phyloP scores from a whole-genome alignment of 1,140 invertebrate genomes.

The Aphaenogaster rudis region DNA sequence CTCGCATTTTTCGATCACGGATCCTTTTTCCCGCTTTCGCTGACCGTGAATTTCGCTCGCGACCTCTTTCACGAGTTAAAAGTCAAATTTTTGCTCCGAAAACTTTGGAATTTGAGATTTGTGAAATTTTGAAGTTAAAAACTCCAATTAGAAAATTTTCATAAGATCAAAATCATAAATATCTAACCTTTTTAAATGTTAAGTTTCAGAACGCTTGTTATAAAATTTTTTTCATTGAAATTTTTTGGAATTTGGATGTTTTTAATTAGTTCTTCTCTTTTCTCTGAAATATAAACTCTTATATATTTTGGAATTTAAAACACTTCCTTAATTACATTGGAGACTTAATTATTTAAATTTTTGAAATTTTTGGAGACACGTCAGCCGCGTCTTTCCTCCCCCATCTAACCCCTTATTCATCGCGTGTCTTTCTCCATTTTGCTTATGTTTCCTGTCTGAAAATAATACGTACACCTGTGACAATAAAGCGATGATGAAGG shows the following conservation, averaged over 20 bases:
- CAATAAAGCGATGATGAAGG: constrained; percentile 68
- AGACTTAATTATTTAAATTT: not conserved
- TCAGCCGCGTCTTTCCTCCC: not conserved
- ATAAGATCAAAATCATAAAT: no score
- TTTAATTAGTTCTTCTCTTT: not conserved
- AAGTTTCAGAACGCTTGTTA: not conserved
- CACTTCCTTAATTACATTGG: not conserved
- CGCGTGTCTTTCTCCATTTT: not conserved
- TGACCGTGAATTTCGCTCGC: constrained; percentile 11
- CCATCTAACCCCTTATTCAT: not conserved
- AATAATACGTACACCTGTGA: constrained; percentile 68
- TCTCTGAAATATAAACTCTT: not conserved
- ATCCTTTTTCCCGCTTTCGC: not conserved
- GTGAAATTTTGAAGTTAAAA: not conserved
- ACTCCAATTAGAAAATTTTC: no score
- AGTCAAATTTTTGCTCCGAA: not conserved
- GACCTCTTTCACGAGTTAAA: not conserved
- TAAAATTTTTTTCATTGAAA: not conserved
- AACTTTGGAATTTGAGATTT: not conserved
- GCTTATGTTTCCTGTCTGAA: constrained; percentile 47
- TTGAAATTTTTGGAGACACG: no score
- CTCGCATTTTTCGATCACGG: not conserved
- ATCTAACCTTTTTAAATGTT: not conserved
- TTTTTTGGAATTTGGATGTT: no score
- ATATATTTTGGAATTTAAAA: not conserved